A percentile compares a stretch with the other conserved stretches of the same genome.
Evolutionary conservation across 2,797 vertebrate genomes (phyloP).

Genomic region (Pteronotus mesoamericanus): DNA sequence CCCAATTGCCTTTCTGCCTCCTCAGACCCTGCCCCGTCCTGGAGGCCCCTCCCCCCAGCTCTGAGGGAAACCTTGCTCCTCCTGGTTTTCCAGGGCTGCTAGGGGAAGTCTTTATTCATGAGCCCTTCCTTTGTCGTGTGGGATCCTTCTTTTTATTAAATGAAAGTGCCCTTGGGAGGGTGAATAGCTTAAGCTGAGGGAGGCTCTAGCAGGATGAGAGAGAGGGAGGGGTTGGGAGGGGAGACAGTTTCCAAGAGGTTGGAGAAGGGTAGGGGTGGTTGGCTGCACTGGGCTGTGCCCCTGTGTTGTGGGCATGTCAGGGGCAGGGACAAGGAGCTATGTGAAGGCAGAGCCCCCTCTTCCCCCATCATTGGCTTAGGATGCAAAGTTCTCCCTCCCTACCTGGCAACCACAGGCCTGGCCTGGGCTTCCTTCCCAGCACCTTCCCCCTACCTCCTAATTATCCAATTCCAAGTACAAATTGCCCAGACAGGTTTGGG

Average conservation of each 20-base stretch:
- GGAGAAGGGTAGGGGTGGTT: neutral
- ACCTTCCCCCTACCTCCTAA: neutral
- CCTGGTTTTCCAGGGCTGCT: neutral
- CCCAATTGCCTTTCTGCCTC: neutral
- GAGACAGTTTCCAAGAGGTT: neutral
- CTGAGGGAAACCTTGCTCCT: neutral
- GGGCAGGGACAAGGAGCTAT: neutral
- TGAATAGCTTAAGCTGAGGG: neutral
- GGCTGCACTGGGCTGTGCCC: neutral
- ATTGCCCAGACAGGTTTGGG: neutral
- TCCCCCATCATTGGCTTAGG: neutral
- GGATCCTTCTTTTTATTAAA: neutral
- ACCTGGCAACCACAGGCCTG: neutral
- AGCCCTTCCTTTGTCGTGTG: neutral
- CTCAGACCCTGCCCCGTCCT: fast-evolving
- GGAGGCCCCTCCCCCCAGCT: neutral
- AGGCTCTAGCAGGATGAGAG: neutral
- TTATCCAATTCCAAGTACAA: constrained; percentile 29
- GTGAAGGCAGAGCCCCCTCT: neutral
- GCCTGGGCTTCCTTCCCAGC: neutral
- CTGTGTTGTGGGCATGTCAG: too few species aligned
- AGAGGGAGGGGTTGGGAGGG: neutral
- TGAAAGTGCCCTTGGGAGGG: neutral
- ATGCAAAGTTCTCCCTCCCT: neutral
- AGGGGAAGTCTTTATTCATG: neutral